phyloP scores from a whole-genome alignment of 2,888 invertebrate species.

The Brenthis daphne region DNA sequence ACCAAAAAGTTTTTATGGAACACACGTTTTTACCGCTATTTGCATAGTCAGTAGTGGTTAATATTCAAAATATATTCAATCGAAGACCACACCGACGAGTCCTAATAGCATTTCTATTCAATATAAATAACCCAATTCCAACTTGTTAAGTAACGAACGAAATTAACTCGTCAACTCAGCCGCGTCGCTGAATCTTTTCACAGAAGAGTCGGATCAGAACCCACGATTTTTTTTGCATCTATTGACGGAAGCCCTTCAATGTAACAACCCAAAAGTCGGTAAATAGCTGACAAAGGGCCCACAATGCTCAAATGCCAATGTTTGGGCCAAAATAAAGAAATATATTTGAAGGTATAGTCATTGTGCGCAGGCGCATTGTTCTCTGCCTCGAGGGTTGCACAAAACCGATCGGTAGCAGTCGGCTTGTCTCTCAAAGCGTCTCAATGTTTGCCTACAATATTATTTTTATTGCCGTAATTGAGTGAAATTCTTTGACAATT shows the following conservation, averaged over 20 bases:
- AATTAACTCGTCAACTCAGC: slow-evolving; percentile 46
- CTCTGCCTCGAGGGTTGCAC: slow-evolving; percentile 65
- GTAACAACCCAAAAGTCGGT: slow-evolving; percentile 78
- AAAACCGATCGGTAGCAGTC: slow-evolving; percentile 78
- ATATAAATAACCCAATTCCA: slow-evolving; percentile 39
- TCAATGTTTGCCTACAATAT: slow-evolving; percentile 74
- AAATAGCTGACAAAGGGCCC: slow-evolving; percentile 74
- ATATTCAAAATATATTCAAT: slow-evolving; percentile 11
- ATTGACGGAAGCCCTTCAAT: slow-evolving; percentile 61
- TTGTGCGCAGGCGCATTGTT: slow-evolving; percentile 71
- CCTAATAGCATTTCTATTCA: slow-evolving; percentile 35
- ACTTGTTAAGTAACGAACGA: slow-evolving; percentile 41
- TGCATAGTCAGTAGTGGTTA: background rate
- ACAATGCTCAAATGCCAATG: slow-evolving; percentile 79
- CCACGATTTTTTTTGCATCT: slow-evolving; percentile 53
- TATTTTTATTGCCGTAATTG: slow-evolving; percentile 79
- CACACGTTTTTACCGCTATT: slow-evolving; percentile 13
- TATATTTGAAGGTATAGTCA: slow-evolving; percentile 64
- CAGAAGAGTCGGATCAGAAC: slow-evolving; percentile 52
- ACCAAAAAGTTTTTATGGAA: background rate
- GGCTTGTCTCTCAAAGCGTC: slow-evolving; percentile 65
- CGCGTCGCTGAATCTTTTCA: slow-evolving; percentile 61
- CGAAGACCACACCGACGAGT: slow-evolving; percentile 34
- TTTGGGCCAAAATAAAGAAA: slow-evolving; percentile 76
- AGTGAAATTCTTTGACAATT: slow-evolving; percentile 57